A percentile compares a stretch with the other conserved stretches of the same genome.
Conservation (phyloP, 2,888 invertebrate genomes). For the Bembecia ichneumoniformis region DNA sequence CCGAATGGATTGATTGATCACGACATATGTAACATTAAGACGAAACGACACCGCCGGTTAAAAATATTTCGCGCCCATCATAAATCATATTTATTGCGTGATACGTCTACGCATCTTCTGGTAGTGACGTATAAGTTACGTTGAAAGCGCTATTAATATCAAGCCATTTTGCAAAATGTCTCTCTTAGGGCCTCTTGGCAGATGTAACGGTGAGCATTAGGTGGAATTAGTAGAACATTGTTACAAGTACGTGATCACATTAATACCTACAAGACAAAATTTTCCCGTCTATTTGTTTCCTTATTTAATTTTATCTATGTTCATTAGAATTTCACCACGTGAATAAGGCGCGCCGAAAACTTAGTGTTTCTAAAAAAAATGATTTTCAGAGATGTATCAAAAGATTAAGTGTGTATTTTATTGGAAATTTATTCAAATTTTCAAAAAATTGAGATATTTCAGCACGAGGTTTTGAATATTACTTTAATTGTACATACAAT, state of each 20-base stretch:
- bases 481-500: too few relatives aligned
- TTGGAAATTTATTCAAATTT: too few relatives aligned
- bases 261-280: too few relatives aligned
- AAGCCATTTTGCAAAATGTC: conserved; percentile 25
- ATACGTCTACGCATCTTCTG: conserved; percentile 5
- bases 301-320: too few relatives aligned
- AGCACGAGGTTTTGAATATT: too few relatives aligned
- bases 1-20: neutral
- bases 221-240: conserved; percentile 4
- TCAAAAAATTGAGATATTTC: too few relatives aligned
- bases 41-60: neutral
- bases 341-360: too few relatives aligned
- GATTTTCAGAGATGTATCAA: too few relatives aligned
- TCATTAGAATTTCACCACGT: too few relatives aligned
- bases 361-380: too few relatives aligned
- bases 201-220: conserved; percentile 7
- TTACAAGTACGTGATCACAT: neutral
- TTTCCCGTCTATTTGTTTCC: too few relatives aligned
- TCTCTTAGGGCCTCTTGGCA: neutral
- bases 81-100: conserved; percentile 8
- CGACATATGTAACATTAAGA: neutral
- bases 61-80: conserved; percentile 2
- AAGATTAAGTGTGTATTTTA: too few relatives aligned
- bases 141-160: conserved; percentile 29
- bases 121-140: conserved; percentile 15